phyloP scores from a whole-genome alignment of 2,113 vertebrate genomes.

The Brachirus orientalis region DNA sequence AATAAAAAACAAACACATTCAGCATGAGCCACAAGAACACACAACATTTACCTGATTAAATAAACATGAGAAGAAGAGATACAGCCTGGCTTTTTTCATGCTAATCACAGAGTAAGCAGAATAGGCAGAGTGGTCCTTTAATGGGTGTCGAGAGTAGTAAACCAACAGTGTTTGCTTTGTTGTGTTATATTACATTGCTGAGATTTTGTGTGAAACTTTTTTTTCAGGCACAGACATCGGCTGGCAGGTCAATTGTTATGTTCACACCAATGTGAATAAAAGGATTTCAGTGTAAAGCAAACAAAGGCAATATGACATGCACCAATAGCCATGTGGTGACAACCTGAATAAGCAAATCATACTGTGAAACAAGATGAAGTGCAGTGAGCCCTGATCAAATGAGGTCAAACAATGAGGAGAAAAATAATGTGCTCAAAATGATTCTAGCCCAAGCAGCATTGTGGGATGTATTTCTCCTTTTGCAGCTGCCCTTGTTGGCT shows the following conservation, averaged over 20 bases:
- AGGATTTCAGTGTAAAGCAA: slow-evolving; percentile 6
- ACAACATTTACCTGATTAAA: slow-evolving; percentile 74
- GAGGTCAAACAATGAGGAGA: slow-evolving; percentile 31
- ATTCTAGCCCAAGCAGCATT: slow-evolving; percentile 31
- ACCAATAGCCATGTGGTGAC: slow-evolving; percentile 12
- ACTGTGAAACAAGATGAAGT: slow-evolving; percentile 15
- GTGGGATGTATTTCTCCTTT: slow-evolving; percentile 48
- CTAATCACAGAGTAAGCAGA: slow-evolving; percentile 61
- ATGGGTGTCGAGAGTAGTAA: slow-evolving; percentile 18
- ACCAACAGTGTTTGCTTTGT: slow-evolving; percentile 13
- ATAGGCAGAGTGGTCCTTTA: slow-evolving; percentile 40
- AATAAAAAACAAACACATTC: slow-evolving; percentile 66
- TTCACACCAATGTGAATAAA: slow-evolving; percentile 19
- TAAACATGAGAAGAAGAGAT: slow-evolving; percentile 72
- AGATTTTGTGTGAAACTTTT: neutral
- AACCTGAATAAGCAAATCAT: slow-evolving; percentile 34
- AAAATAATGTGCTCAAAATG: slow-evolving; percentile 55
- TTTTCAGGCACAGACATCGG: slow-evolving; percentile 10
- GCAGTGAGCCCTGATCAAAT: slow-evolving; percentile 23
- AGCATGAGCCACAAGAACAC: slow-evolving; percentile 51
- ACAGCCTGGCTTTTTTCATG: slow-evolving; percentile 50
- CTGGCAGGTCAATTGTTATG: slow-evolving; percentile 15
- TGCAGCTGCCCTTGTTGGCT: slow-evolving; percentile 51
- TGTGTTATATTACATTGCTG: neutral
- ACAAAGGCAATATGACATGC: slow-evolving; percentile 14